phyloP scores from a whole-genome alignment of 37 sponge, comb jelly and placozoan species.

The Crambe crambe region DNA sequence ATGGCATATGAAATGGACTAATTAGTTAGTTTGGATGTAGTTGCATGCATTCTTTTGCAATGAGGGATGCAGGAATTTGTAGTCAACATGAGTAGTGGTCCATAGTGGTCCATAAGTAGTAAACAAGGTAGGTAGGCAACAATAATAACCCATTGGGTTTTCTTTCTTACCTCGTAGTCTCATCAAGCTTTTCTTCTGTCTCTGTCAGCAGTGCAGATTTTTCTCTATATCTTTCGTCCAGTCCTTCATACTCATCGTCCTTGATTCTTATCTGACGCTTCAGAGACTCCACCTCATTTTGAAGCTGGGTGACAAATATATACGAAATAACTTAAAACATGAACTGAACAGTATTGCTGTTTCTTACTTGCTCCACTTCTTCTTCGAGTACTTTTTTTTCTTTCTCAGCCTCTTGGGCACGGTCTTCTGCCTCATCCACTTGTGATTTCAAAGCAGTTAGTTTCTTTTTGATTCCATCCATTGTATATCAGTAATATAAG shows the following conservation, averaged over 20 bases:
- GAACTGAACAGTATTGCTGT: background rate
- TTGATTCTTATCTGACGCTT: background rate
- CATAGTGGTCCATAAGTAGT: background rate
- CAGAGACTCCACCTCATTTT: slow-evolving; percentile 14
- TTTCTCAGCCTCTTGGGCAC: slow-evolving; percentile 23
- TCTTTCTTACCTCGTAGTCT: background rate
- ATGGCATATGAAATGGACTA: background rate
- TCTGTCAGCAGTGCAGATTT: background rate
- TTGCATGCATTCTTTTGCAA: background rate
- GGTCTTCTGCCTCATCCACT: slow-evolving; percentile 48
- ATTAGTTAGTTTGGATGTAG: background rate
- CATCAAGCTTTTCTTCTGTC: slow-evolving; percentile 3
- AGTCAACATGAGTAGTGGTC: too few relatives aligned
- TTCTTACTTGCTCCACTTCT: slow-evolving; percentile 47
- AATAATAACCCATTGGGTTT: too few relatives aligned
- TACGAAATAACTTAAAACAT: too few relatives aligned
- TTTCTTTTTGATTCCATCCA: slow-evolving; percentile 76
- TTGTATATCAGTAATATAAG: too few relatives aligned
- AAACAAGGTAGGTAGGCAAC: too few relatives aligned
- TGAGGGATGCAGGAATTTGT: background rate
- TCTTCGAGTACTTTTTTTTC: slow-evolving; percentile 56
- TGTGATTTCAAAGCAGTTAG: slow-evolving; percentile 59
- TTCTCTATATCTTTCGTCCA: slow-evolving; percentile 4
- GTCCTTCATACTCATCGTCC: background rate
- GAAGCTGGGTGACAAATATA: too few relatives aligned